Percentiles rank a stretch among this genome's conserved stretches.
These are phyloP conservation scores for Falcaria lacertinaria DNA, from an alignment of 2,888 invertebrate species.

Conservation along the genomic window DNA sequence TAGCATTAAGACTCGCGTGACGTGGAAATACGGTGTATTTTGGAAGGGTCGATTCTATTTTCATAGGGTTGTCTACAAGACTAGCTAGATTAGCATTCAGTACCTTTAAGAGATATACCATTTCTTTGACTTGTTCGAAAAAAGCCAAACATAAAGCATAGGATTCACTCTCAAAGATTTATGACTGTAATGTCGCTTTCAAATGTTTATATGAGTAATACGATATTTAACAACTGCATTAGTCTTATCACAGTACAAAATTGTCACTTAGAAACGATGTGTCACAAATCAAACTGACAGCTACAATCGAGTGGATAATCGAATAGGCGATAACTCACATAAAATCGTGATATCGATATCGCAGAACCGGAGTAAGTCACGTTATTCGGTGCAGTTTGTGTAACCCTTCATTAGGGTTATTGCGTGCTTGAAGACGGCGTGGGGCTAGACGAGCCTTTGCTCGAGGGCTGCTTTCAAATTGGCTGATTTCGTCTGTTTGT, in stretches of 20 bases:
- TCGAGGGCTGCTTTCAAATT: slow-evolving; percentile 1
- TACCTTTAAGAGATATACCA: no score
- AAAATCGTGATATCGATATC: slow-evolving; percentile 20
- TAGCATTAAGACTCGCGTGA: no score
- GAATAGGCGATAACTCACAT: slow-evolving; percentile 6
- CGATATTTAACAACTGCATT: background rate
- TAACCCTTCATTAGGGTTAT: slow-evolving; percentile 38
- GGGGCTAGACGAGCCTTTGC: background rate
- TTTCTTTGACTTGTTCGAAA: no score
- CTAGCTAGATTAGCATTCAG: no score
- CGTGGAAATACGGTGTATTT: no score
- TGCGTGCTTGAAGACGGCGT: slow-evolving; percentile 21
- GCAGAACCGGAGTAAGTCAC: slow-evolving; percentile 21
- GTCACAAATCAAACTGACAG: background rate
- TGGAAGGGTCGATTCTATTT: no score
- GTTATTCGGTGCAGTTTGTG: slow-evolving; percentile 23
- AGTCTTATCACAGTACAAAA: background rate
- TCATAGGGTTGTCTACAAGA: no score
- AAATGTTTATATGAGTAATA: no score
- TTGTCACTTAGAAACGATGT: background rate
- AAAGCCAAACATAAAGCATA: no score
- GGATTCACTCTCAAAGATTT: no score
- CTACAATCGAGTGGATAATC: background rate
- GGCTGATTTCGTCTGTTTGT: background rate
- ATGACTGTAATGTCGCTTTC: no score